Percentiles rank a stretch among this genome's conserved stretches.
Conservation (phyloP, 2,888 invertebrate genomes). For the Lacanobia wlatinum region DNA sequence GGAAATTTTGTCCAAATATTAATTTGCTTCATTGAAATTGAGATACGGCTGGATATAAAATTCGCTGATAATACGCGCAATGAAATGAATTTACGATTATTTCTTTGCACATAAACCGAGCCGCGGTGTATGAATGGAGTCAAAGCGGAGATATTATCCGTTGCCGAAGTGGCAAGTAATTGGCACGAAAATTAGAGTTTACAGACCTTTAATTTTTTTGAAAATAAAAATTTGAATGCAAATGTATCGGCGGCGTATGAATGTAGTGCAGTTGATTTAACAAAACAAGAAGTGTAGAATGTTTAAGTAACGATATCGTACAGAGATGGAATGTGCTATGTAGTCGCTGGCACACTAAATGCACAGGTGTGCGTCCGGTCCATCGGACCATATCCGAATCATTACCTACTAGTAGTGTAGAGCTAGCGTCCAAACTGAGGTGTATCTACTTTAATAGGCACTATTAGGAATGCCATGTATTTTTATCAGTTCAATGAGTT, state of each 20-base stretch:
- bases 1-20: conserved; percentile 68
- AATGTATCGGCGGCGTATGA: conserved; percentile 40
- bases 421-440: conserved; percentile 48
- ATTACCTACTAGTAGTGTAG: conserved; percentile 62
- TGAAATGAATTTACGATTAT: conserved; percentile 71
- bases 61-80: conserved; percentile 65
- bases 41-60: conserved; percentile 69
- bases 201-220: conserved; percentile 40
- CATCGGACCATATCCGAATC: conserved; percentile 81
- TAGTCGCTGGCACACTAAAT: conserved; percentile 70
- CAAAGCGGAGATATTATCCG: conserved; percentile 64
- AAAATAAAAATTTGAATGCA: conserved; percentile 31
- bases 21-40: conserved; percentile 72
- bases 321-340: conserved; percentile 78
- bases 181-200: conserved; percentile 66
- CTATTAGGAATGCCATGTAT: conserved; percentile 32
- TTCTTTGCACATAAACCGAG: conserved; percentile 65
- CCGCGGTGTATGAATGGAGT: conserved; percentile 67
- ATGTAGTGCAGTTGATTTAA: conserved; percentile 43
- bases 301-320: conserved; percentile 67
- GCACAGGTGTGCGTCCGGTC: conserved; percentile 89
- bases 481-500: conserved; percentile 21
- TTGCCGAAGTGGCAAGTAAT: conserved; percentile 65
- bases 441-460: conserved; percentile 44
- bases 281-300: conserved; percentile 60